Conservation (phyloP, 2,888 invertebrate species). For the Villa cingulata region DNA sequence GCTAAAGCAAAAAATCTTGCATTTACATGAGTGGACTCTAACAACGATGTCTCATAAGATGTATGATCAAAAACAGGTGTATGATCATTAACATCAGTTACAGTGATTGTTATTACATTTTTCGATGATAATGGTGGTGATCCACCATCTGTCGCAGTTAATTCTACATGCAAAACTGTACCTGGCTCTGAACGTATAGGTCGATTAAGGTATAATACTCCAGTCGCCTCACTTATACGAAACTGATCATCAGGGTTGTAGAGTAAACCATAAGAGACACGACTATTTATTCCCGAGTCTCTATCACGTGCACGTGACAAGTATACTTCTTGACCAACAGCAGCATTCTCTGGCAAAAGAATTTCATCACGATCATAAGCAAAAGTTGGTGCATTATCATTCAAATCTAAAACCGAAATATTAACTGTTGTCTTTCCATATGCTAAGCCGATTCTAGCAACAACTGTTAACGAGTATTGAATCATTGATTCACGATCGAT, state of each 20-base stretch:
- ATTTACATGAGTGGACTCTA: conserved; percentile 84
- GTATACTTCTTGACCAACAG: conserved; percentile 86
- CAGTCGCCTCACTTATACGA: conserved; percentile 70
- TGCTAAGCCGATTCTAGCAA: conserved; percentile 60
- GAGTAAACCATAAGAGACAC: conserved; percentile 66
- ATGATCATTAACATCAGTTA: conserved; percentile 89
- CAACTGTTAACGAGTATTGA: conserved; percentile 63
- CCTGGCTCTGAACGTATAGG: conserved; percentile 65
- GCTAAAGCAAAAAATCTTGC: conserved; percentile 78
- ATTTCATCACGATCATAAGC: conserved; percentile 66
- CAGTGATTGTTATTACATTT: conserved; percentile 54
- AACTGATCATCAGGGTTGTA: conserved; percentile 72
- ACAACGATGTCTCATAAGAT: conserved; percentile 81
- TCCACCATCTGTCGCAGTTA: conserved; percentile 76
- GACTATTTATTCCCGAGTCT: conserved; percentile 80
- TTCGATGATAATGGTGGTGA: conserved; percentile 59
- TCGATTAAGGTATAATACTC: conserved; percentile 75
- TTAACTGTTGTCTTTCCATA: conserved; percentile 69
- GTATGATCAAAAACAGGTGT: conserved; percentile 87
- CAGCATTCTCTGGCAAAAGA: conserved; percentile 71
- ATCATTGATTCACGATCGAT: conserved; percentile 74
- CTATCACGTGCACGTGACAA: conserved; percentile 74
- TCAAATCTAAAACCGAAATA: conserved; percentile 70
- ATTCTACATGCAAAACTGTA: conserved; percentile 55
- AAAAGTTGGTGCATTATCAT: conserved; percentile 83